Percentiles rank a stretch among this genome's conserved stretches.
Evolutionary conservation across 2,888 invertebrate species (phyloP).

Genomic region (Drosophila prostipennis): DNA sequence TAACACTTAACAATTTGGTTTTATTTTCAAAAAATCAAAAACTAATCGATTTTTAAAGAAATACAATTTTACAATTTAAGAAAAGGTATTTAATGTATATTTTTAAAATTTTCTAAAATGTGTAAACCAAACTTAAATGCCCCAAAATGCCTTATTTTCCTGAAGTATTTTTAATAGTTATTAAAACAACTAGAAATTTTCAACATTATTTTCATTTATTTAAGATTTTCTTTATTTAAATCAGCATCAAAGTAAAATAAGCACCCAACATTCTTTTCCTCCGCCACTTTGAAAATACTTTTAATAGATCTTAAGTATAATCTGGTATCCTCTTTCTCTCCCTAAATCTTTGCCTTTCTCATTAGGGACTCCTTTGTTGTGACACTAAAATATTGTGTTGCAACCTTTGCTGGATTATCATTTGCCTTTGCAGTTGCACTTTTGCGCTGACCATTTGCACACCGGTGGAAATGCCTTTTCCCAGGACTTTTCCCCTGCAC

Average conservation of each 20-base stretch:
- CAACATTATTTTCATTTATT: no score
- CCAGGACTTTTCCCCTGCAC: slow-evolving; percentile 25
- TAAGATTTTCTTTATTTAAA: no score
- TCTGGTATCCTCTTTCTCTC: neutral
- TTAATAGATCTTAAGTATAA: slow-evolving; percentile 2
- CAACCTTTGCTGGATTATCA: slow-evolving; percentile 62
- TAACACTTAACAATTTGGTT: no score
- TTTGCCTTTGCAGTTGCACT: slow-evolving; percentile 21
- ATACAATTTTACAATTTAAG: no score
- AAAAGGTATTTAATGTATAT: no score
- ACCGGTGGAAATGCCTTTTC: slow-evolving; percentile 5
- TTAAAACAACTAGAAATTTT: no score
- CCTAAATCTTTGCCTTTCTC: slow-evolving; percentile 1
- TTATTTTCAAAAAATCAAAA: no score
- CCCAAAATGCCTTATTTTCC: no score
- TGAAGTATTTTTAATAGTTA: no score
- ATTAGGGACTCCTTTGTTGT: slow-evolving; percentile 32
- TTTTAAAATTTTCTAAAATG: no score
- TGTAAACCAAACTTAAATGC: no score
- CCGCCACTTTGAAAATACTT: neutral
- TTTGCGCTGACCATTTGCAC: slow-evolving; percentile 27
- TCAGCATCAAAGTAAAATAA: neutral
- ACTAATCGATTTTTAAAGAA: no score
- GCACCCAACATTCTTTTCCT: neutral
- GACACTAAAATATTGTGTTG: slow-evolving; percentile 64